Evolutionary conservation across 2,888 invertebrate species (phyloP), one percentile per base, ranked within the genome.

Genomic region (Zygothrica quintamaculata): DNA sequence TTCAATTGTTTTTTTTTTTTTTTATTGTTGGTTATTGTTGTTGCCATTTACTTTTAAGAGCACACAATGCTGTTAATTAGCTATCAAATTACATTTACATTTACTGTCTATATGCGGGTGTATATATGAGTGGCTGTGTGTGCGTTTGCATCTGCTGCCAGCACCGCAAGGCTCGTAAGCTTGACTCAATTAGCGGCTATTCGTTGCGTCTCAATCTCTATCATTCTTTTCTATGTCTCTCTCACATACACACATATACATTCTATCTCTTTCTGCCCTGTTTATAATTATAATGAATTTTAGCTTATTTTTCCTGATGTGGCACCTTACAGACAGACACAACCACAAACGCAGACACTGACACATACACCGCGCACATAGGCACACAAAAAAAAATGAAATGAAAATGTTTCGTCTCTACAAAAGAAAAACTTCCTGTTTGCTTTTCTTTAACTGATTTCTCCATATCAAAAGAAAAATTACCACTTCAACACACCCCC

Each of bases 51-150:
- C n/a, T 42, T 13, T 37, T 29, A 1, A 9, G n/a, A 12, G 11
- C 46, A n/a, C 15, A 40, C 11, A 69, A 50, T 33, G n/a, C 61
- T 65, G 46, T 48, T 78, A 75, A 85, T 85, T 69, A 68, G 51
- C 60, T 65, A 68, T 26, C 59, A 67, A 78, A 78, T 66, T 80
- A 25, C 11, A 56, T 59, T 58, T 59, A 43, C 47, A 56, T 57
- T 56, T 44, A 40, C 7, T 55, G 12, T 29, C 25, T 13, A 22
- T 42, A 15, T 9, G 13, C 13, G 39, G 31, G 31, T 51, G 37
- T 29, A 11, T 13, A 33, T 47, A 51, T 13, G 36, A 18, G 15
- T 42, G 33, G 43, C 36, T 42, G 39, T 15, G 33, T 37, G 37
- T 22, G 12, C 39, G 29, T 22, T 53, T 52, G 34, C 36, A 48